These are phyloP conservation scores for Neosilurus mollespiculum DNA, from an alignment of 2,797 vertebrate genomes.

Conservation along the genomic window DNA sequence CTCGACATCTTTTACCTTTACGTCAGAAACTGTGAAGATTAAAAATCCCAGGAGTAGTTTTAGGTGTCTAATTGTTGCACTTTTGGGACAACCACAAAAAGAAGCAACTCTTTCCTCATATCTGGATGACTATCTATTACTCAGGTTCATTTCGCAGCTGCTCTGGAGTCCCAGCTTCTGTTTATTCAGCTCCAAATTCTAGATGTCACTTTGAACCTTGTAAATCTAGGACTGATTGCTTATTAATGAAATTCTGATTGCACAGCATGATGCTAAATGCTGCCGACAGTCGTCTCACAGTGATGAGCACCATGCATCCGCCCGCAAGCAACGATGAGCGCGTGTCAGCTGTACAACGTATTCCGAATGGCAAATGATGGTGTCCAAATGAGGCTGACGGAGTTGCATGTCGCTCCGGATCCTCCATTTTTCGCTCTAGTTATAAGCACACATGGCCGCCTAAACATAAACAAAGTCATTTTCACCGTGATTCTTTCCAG, in stretches of 20 bases:
- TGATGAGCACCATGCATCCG: background rate
- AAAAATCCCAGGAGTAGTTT: background rate
- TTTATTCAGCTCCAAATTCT: constrained; percentile 31
- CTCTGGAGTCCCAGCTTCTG: background rate
- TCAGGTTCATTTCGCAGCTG: background rate
- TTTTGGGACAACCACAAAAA: background rate
- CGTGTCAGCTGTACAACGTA: background rate
- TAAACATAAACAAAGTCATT: background rate
- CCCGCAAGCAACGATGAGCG: background rate
- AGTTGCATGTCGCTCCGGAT: background rate
- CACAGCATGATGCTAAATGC: constrained; percentile 18
- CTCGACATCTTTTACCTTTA: background rate
- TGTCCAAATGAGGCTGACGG: background rate
- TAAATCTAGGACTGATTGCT: background rate
- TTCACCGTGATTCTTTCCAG: background rate
- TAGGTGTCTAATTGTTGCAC: background rate
- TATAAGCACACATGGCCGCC: background rate
- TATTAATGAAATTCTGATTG: constrained; percentile 26
- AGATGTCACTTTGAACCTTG: background rate
- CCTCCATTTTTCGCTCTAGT: background rate
- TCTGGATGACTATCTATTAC: background rate
- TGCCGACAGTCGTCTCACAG: background rate
- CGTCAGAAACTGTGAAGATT: background rate
- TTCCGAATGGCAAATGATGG: background rate
- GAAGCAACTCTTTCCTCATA: background rate